Evolutionary conservation across 1,140 invertebrate genomes (phyloP).

Genomic region (Leptinotarsa defecta): DNA sequence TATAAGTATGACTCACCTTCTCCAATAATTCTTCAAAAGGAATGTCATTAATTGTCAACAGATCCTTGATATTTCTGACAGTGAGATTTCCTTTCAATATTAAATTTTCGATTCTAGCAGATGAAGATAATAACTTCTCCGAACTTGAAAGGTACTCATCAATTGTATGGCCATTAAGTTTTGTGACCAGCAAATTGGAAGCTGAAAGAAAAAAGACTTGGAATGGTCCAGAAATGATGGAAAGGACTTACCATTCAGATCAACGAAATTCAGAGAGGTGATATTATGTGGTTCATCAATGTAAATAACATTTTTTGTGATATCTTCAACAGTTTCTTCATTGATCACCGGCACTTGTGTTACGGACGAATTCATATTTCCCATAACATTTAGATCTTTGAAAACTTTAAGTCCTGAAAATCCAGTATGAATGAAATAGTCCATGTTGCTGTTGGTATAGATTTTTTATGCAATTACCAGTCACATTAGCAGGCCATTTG

Average conservation of each 20-base stretch:
- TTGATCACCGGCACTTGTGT: slow-evolving; percentile 38
- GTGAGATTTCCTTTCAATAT: slow-evolving; percentile 43
- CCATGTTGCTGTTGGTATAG: not conserved
- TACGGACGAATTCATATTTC: slow-evolving; percentile 36
- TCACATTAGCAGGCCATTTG: slow-evolving; percentile 16
- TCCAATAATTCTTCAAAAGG: slow-evolving; percentile 35
- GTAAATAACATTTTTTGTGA: slow-evolving; percentile 33
- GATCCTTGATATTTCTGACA: slow-evolving; percentile 36
- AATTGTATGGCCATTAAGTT: slow-evolving; percentile 39
- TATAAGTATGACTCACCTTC: slow-evolving; percentile 33
- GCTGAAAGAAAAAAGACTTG: slow-evolving; percentile 32
- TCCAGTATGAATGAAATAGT: not conserved
- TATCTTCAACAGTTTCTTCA: slow-evolving; percentile 31
- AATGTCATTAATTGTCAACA: slow-evolving; percentile 45
- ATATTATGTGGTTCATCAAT: slow-evolving; percentile 39
- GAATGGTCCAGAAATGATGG: not conserved
- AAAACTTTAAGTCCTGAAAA: slow-evolving; percentile 36
- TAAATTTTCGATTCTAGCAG: slow-evolving; percentile 27
- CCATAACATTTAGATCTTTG: slow-evolving; percentile 41
- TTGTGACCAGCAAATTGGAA: slow-evolving; percentile 36
- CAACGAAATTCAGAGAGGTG: slow-evolving; percentile 40
- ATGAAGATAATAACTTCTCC: slow-evolving; percentile 31
- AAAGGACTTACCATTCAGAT: slow-evolving; percentile 39
- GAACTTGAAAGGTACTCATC: slow-evolving; percentile 39
- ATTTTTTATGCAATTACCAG: slow-evolving; percentile 13